phyloP scores from a whole-genome alignment of 2,113 vertebrate species.

The Dicaeum eximium region DNA sequence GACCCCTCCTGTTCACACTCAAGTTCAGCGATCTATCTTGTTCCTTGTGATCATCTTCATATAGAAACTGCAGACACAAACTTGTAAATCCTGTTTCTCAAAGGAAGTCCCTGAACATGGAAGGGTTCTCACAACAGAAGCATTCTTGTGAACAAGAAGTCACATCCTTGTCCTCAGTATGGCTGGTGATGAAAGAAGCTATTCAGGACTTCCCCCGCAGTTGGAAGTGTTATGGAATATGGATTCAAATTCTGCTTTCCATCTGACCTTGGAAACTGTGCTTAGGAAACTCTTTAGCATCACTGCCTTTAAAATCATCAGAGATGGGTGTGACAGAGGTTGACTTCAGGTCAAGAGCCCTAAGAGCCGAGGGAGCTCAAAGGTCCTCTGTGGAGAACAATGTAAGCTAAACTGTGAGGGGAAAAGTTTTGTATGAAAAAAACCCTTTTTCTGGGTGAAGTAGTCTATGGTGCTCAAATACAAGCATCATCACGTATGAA shows the following conservation, averaged over 20 bases:
- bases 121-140: constrained; percentile 1
- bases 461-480: neutral
- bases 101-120: neutral
- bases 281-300: neutral
- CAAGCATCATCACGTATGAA: neutral
- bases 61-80: neutral
- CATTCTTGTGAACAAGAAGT: neutral
- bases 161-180: neutral
- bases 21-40: accelerated
- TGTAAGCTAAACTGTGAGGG: neutral
- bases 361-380: neutral
- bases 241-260: neutral
- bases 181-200: constrained; percentile 21
- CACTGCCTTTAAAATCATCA: neutral
- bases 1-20: neutral
- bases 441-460: neutral
- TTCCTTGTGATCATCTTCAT: neutral
- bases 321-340: neutral
- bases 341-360: neutral
- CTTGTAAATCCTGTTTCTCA: neutral
- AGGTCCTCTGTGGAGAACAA: neutral
- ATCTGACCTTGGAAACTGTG: neutral
- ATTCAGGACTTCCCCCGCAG: neutral
- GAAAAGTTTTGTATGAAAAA: neutral
- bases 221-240: neutral